Percentiles rank a stretch among this genome's conserved stretches.
Conservation (phyloP, 2,113 vertebrate species). For the Syrmaticus mikado region DNA sequence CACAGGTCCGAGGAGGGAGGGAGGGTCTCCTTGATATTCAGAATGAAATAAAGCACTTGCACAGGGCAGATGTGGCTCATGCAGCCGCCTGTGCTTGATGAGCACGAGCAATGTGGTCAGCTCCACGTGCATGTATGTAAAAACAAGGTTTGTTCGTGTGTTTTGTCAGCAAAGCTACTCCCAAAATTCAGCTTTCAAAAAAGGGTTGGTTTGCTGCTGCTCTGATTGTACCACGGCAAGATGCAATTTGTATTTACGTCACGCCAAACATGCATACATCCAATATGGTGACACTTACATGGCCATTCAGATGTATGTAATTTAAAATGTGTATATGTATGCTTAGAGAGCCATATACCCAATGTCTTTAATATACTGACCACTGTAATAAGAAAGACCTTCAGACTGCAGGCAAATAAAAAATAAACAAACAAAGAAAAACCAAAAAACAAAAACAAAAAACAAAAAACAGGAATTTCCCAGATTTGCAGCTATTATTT, state of each 20-base stretch:
- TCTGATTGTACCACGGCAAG: background rate
- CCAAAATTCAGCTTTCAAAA: background rate
- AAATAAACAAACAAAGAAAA: too few relatives aligned
- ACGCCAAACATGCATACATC: background rate
- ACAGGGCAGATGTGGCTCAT: background rate
- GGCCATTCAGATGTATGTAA: background rate
- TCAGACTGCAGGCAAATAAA: background rate
- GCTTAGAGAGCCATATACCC: background rate
- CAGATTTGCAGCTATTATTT: background rate
- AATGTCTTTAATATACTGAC: background rate
- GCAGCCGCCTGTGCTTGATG: background rate
- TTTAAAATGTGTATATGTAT: background rate
- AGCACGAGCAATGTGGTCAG: fast-evolving
- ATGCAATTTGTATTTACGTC: fast-evolving
- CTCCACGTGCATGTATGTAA: fast-evolving
- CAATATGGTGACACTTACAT: background rate
- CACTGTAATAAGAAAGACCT: background rate
- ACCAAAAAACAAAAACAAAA: too few relatives aligned
- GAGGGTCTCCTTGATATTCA: background rate
- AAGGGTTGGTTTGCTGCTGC: background rate
- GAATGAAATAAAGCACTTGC: background rate
- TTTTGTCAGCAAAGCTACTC: background rate
- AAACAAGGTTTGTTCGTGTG: fast-evolving
- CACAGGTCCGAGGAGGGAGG: background rate
- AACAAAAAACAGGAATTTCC: background rate